Percentiles rank a stretch among this genome's conserved stretches.
These are phyloP conservation scores for Oxygymnocypris stewartii DNA, from an alignment of 2,113 vertebrate species.

Conservation along the genomic window DNA sequence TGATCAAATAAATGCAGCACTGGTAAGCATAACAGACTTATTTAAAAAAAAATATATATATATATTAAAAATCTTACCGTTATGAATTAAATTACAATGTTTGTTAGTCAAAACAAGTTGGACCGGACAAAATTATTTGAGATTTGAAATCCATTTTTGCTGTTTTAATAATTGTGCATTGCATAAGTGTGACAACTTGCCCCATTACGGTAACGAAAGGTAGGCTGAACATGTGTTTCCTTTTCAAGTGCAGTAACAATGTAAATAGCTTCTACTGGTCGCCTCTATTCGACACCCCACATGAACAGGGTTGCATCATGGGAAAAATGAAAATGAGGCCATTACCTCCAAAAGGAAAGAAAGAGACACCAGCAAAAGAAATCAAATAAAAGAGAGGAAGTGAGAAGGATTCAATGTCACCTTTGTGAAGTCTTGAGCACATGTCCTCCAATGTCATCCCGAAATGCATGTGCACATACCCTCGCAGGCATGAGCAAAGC, in stretches of 20 bases:
- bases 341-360: background rate
- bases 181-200: no score
- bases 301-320: background rate
- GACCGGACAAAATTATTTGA: no score
- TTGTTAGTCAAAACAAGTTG: no score
- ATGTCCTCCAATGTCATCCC: background rate
- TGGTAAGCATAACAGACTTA: background rate
- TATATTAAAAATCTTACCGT: background rate
- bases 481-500: slow-evolving; percentile 66
- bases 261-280: background rate
- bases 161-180: no score
- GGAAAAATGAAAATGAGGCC: background rate
- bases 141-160: no score
- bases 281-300: background rate
- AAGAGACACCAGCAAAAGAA: background rate
- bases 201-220: no score
- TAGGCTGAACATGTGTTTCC: background rate
- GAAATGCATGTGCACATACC: slow-evolving; percentile 13
- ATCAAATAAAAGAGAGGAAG: slow-evolving; percentile 5
- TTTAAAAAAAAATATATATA: background rate
- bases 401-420: background rate
- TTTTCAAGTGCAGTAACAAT: background rate
- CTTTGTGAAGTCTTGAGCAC: background rate
- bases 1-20: background rate
- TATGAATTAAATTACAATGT: no score